Evolutionary conservation across 2,888 invertebrate genomes (phyloP).

Genomic region (Euphydryas editha): DNA sequence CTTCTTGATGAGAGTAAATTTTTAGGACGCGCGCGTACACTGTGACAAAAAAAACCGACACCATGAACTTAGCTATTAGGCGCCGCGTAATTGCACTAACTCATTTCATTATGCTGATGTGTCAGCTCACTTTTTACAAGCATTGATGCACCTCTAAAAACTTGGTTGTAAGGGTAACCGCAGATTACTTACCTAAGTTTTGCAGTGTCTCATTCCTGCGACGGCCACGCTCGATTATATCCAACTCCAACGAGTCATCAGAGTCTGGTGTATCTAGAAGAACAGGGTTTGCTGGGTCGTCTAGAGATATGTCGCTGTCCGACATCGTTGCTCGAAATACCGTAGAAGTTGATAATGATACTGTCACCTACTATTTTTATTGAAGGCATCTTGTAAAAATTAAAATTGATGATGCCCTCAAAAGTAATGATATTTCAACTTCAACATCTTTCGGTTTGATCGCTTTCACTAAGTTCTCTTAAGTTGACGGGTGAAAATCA

Average conservation of each 20-base stretch:
- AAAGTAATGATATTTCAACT: background rate
- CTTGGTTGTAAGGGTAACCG: constrained; percentile 83
- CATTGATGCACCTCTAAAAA: constrained; percentile 36
- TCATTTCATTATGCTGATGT: too few species aligned
- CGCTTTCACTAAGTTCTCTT: constrained; percentile 30
- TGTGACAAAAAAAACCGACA: too few species aligned
- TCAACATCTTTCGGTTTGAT: too few species aligned
- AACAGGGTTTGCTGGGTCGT: constrained; percentile 87
- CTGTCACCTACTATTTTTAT: constrained; percentile 87
- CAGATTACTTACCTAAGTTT: constrained; percentile 85
- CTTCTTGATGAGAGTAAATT: too few species aligned
- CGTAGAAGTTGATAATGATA: constrained; percentile 5
- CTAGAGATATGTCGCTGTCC: constrained; percentile 87
- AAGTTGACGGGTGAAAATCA: too few species aligned
- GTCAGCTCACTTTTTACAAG: too few species aligned
- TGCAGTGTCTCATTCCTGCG: constrained; percentile 92
- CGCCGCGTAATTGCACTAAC: too few species aligned
- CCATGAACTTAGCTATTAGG: too few species aligned
- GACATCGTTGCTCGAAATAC: constrained; percentile 53
- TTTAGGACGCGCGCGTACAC: too few species aligned
- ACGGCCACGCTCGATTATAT: constrained; percentile 95
- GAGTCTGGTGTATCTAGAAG: constrained; percentile 91
- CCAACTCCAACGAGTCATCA: constrained; percentile 95
- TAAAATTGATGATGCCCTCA: constrained; percentile 4
- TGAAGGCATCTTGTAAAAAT: constrained; percentile 81